Conservation (phyloP, 2,113 vertebrate species). For the Gnathonemus echidnorhynchus region DNA sequence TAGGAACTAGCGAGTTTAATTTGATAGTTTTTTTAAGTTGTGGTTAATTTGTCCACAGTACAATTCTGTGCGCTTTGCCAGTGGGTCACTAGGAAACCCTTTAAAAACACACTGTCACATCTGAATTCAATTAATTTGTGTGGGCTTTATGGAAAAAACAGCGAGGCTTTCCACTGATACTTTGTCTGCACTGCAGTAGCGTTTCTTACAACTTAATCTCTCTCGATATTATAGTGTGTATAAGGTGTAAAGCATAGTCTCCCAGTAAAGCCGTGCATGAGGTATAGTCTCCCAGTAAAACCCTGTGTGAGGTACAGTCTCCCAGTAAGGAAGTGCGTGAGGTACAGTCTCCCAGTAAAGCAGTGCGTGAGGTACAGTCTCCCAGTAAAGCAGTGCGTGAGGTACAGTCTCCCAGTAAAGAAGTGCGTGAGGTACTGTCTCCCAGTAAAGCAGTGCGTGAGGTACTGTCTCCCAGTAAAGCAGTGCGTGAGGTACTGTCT, state of each 20-base stretch:
- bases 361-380: background rate
- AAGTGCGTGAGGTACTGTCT: background rate
- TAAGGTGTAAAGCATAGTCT: background rate
- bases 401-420: background rate
- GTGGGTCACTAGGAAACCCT: slow-evolving; percentile 39
- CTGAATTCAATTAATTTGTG: slow-evolving; percentile 40
- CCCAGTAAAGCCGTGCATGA: background rate
- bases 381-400: background rate
- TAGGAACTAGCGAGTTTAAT: background rate
- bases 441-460: background rate
- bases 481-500: no score
- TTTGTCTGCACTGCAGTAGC: background rate
- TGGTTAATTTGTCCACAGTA: background rate
- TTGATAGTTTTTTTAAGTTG: background rate
- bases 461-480: no score
- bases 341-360: background rate
- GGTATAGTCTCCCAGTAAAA: background rate
- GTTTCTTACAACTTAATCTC: background rate
- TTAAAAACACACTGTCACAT: slow-evolving; percentile 46
- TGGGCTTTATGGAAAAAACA: background rate
- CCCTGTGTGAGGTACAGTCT: no score
- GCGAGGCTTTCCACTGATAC: background rate
- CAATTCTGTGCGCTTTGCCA: background rate
- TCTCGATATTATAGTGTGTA: background rate
- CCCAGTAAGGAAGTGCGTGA: no score